These are phyloP conservation scores for Drosophila kikkawai DNA, from an alignment of 1,140 invertebrate genomes.

Conservation along the genomic window DNA sequence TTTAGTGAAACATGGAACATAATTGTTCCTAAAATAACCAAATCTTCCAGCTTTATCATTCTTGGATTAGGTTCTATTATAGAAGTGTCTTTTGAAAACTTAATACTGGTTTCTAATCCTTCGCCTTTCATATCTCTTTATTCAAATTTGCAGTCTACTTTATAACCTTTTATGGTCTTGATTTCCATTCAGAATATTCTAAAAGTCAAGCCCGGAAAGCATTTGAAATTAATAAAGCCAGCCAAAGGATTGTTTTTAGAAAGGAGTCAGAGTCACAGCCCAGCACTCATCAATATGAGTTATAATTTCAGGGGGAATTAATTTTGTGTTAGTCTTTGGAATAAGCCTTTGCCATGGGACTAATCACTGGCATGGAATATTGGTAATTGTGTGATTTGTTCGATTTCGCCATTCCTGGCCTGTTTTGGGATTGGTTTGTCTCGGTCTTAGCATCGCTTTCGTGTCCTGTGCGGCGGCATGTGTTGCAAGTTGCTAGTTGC, in stretches of 20 bases:
- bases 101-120: background rate
- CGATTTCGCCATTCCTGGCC: slow-evolving; percentile 29
- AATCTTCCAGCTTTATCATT: background rate
- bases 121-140: background rate
- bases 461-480: slow-evolving; percentile 58
- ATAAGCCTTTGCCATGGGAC: slow-evolving; percentile 24
- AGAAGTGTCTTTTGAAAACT: background rate
- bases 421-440: slow-evolving; percentile 14
- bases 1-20: background rate
- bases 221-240: background rate
- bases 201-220: too few species aligned
- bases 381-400: slow-evolving; percentile 43
- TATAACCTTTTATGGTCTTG: background rate
- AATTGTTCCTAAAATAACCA: background rate
- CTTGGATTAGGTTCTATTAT: background rate
- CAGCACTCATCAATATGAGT: slow-evolving; percentile 19
- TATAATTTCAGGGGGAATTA: slow-evolving; percentile 29
- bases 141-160: background rate
- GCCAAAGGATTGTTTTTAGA: slow-evolving; percentile 5
- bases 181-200: background rate
- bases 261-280: background rate
- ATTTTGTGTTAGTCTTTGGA: slow-evolving; percentile 18
- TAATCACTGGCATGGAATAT: slow-evolving; percentile 26
- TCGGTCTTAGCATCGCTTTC: slow-evolving; percentile 5
- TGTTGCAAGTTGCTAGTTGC: slow-evolving; percentile 48